Conservation (phyloP, 2,888 invertebrate species). For the Tetropium fuscum region DNA sequence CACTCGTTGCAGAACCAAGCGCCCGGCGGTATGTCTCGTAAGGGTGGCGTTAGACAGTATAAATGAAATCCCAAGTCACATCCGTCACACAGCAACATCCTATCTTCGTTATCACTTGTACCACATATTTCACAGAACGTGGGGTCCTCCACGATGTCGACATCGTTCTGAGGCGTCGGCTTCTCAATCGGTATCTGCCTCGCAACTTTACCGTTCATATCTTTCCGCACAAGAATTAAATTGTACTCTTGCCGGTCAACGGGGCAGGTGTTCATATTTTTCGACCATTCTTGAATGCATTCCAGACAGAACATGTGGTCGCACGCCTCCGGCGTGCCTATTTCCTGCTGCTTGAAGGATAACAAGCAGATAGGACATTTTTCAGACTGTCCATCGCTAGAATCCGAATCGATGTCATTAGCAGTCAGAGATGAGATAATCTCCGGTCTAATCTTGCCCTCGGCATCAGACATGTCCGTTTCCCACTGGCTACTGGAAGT, state of each 20-base stretch:
- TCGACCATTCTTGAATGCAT: slow-evolving; percentile 95
- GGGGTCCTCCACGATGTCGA: slow-evolving; percentile 71
- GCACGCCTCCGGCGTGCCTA: slow-evolving; percentile 88
- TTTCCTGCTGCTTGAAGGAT: slow-evolving; percentile 76
- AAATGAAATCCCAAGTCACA: slow-evolving; percentile 94
- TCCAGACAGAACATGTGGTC: slow-evolving; percentile 91
- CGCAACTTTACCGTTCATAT: slow-evolving; percentile 75
- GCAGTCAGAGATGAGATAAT: not conserved
- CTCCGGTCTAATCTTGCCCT: slow-evolving; percentile 16
- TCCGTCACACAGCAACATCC: slow-evolving; percentile 76
- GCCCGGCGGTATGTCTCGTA: slow-evolving; percentile 81
- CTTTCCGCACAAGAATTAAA: slow-evolving; percentile 76
- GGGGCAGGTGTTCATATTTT: slow-evolving; percentile 95
- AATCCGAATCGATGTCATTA: slow-evolving; percentile 52
- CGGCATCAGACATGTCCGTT: slow-evolving; percentile 47
- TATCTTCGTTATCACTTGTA: slow-evolving; percentile 83
- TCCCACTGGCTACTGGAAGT: slow-evolving; percentile 52
- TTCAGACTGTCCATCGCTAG: slow-evolving; percentile 72
- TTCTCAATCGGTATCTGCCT: slow-evolving; percentile 76
- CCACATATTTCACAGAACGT: slow-evolving; percentile 88
- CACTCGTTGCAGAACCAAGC: slow-evolving; percentile 86
- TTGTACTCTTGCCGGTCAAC: slow-evolving; percentile 84
- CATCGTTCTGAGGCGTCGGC: slow-evolving; percentile 62
- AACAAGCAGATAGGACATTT: slow-evolving; percentile 93
- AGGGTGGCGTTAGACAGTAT: slow-evolving; percentile 87